Percentiles rank a stretch among this genome's conserved stretches.
phyloP scores from a whole-genome alignment of 2,888 invertebrate genomes.

The Sinodicranocentrus sp. region DNA sequence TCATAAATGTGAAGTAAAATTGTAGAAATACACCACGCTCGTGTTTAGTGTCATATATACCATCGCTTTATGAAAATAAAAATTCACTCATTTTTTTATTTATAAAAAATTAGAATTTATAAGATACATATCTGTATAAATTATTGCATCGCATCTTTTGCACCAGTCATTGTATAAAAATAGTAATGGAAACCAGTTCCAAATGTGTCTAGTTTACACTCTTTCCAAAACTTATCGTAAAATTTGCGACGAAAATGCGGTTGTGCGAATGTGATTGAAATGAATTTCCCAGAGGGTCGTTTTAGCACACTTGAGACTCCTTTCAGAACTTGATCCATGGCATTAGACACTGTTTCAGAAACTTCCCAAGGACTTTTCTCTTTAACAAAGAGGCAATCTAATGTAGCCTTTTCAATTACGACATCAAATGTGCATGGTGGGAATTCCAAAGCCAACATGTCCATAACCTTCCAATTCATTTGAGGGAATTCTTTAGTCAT shows the following conservation, averaged over 20 bases:
- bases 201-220: conserved; percentile 76
- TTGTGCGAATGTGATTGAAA: conserved; percentile 79
- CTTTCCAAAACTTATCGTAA: conserved; percentile 76
- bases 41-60: conserved; percentile 35
- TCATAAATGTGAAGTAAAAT: neutral
- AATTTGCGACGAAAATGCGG: conserved; percentile 79
- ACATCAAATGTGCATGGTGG: conserved; percentile 78
- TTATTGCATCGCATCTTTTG: conserved; percentile 11
- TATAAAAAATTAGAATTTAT: conserved; percentile 28
- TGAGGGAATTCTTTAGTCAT: conserved; percentile 77
- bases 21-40: conserved; percentile 25
- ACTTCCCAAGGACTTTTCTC: conserved; percentile 78
- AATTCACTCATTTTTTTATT: conserved; percentile 13
- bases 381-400: conserved; percentile 79
- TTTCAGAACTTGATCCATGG: conserved; percentile 77
- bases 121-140: neutral
- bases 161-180: conserved; percentile 74
- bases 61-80: conserved; percentile 41
- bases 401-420: conserved; percentile 80
- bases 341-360: conserved; percentile 75
- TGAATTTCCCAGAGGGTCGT: conserved; percentile 77
- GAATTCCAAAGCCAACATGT: conserved; percentile 78
- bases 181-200: conserved; percentile 77
- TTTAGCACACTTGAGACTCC: conserved; percentile 76
- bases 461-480: conserved; percentile 79